Conservation (phyloP, 37 sponge, comb jelly and placozoan species). For the Chondrilla cf. caribensis region DNA sequence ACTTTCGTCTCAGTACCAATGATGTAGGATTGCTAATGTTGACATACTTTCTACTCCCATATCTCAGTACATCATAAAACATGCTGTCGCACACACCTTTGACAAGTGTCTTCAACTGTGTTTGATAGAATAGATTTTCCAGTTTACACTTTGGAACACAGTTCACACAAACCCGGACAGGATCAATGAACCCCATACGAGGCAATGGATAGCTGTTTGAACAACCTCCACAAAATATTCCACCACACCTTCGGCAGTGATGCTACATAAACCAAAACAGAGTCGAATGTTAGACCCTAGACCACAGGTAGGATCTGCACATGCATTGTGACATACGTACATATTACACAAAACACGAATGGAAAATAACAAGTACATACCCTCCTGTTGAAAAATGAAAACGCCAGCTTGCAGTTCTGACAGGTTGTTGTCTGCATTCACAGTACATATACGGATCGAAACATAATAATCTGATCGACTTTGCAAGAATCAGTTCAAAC, state of each 20-base stretch:
- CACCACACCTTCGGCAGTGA: conserved; percentile 80
- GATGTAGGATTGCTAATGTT: no score
- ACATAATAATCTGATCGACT: no score
- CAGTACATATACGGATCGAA: not conserved
- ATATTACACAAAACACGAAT: not conserved
- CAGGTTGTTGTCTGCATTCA: conserved; percentile 39
- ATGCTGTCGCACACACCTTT: conserved; percentile 27
- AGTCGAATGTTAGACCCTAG: not conserved
- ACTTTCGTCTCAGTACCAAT: no score
- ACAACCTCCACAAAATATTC: conserved; percentile 66
- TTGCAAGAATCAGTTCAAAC: no score
- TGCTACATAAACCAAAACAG: conserved; percentile 47
- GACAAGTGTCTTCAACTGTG: conserved; percentile 48
- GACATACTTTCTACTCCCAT: no score
- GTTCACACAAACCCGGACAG: conserved; percentile 53
- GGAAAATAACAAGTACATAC: no score
- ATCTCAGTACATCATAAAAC: no score
- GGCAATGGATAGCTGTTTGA: conserved; percentile 40
- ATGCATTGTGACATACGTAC: no score
- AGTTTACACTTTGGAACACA: conserved; percentile 49
- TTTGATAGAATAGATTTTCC: conserved; percentile 58
- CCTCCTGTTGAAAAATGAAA: conserved; percentile 48
- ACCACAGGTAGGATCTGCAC: no score
- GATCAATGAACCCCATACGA: conserved; percentile 81
- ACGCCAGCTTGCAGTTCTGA: conserved; percentile 37